Evolutionary conservation across 2,888 invertebrate genomes (phyloP), one percentile per base, ranked within the genome.

Genomic region (Chymomyza caudatula): DNA sequence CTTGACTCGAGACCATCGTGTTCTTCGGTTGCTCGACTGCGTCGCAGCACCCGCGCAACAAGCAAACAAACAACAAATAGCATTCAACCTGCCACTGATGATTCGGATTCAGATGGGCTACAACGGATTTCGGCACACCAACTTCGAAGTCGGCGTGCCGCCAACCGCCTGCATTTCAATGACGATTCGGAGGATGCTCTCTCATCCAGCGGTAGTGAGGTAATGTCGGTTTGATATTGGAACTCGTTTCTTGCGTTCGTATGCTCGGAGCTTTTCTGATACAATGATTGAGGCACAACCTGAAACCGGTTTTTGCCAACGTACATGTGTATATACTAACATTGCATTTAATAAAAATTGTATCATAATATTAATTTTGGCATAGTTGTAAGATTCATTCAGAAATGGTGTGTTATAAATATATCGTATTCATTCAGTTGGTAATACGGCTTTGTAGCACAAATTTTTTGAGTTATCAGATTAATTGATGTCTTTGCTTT

Each of bases 171-270:
- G 25, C 52, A 52, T 6, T 19, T 43, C 3, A 20, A 37, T 42
- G 55, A 42, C 25, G 78, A 81, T 42, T 55, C 78, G 55, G 62
- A 69, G 17, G 71, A 29, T 8, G 62, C 66, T 23, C 43, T 53
- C 59, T 83, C 86, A 55, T 84, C 87, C 53, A 88, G 88, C 76
- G 85, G 86, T 60, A 88, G 87, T 76, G 90, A 90, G 89, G 90
- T 90, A 89, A 86, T 81, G 71, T 60, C 29, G 29, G 29, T 37
- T 37, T 4, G 8, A 37, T 37, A 11, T 37, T 37, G 11, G 8
- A 37, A 37, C 29, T 11, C 29, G 29, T 11, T 37, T 37, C 11
- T 8, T 37, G 29, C 29, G 8, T 37, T 37, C 29, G 29, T 11
- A 11, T 37, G 29, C 11, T 37, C 8, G 29, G 29, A 53, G 22